These are phyloP conservation scores for Acrossocheilus fasciatus DNA, from an alignment of 2,797 vertebrate species.

Conservation along the genomic window DNA sequence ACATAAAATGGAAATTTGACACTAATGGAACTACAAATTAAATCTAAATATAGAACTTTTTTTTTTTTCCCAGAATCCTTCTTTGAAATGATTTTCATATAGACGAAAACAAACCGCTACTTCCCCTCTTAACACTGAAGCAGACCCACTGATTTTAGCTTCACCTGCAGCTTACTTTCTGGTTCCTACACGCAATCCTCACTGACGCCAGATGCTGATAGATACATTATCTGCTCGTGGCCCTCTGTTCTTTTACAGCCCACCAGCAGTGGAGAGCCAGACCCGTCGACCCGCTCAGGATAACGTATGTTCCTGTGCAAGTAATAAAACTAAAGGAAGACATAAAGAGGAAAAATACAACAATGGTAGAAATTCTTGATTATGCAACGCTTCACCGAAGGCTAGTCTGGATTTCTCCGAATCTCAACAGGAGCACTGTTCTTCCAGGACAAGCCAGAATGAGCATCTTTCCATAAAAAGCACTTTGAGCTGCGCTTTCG, in stretches of 20 bases:
- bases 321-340: slow-evolving; percentile 26
- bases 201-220: slow-evolving; percentile 17
- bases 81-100: not conserved
- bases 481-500: slow-evolving; percentile 11
- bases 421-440: slow-evolving; percentile 29
- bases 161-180: not conserved
- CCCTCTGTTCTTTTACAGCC: slow-evolving; percentile 15
- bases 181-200: not conserved
- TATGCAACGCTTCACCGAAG: not conserved
- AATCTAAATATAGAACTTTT: not conserved
- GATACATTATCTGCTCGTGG: slow-evolving; percentile 24
- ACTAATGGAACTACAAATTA: not conserved
- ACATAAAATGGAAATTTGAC: not conserved
- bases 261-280: slow-evolving; percentile 29
- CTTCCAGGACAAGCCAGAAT: slow-evolving; percentile 21
- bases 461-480: slow-evolving; percentile 45
- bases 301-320: slow-evolving; percentile 5
- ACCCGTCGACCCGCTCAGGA: not conserved
- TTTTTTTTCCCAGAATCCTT: not conserved
- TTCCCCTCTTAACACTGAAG: not conserved
- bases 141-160: not conserved
- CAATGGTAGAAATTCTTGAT: slow-evolving; percentile 6
- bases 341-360: slow-evolving; percentile 47
- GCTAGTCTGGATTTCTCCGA: not conserved
- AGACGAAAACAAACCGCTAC: not conserved